Percentiles rank a stretch among this genome's conserved stretches.
Conservation (phyloP, 2,888 invertebrate genomes). For the Acrocera orbiculus region DNA sequence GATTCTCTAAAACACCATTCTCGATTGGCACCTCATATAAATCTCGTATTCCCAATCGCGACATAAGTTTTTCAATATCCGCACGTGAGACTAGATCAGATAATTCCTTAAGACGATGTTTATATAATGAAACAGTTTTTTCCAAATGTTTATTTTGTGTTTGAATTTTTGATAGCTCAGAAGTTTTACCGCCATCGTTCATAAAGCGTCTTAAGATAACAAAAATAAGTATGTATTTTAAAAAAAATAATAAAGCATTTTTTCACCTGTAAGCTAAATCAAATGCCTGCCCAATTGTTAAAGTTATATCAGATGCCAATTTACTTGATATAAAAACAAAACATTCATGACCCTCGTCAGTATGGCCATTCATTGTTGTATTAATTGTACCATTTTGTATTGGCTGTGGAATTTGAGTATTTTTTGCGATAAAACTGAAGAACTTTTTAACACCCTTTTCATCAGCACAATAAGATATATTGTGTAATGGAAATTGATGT, state of each 20-base stretch:
- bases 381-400: conserved; percentile 8
- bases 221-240: background rate
- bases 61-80: conserved; percentile 33
- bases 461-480: conserved; percentile 97
- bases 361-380: conserved; percentile 20
- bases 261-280: conserved; percentile 92
- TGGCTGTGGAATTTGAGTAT: conserved; percentile 13
- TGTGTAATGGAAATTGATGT: conserved; percentile 89
- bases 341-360: conserved; percentile 74
- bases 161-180: conserved; percentile 75
- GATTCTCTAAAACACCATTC: conserved; percentile 10
- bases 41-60: conserved; percentile 38
- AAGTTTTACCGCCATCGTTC: conserved; percentile 76
- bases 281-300: conserved; percentile 96
- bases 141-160: conserved; percentile 77
- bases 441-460: conserved; percentile 96
- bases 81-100: conserved; percentile 28
- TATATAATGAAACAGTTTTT: conserved; percentile 66
- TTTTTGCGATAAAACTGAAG: conserved; percentile 41
- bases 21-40: conserved; percentile 32
- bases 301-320: conserved; percentile 89
- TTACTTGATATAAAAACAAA: conserved; percentile 97
- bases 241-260: conserved; percentile 11
- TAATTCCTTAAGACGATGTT: conserved; percentile 58
- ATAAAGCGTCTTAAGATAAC: conserved; percentile 55